phyloP scores from a whole-genome alignment of 2,888 invertebrate species.

The Volucella zonaria region DNA sequence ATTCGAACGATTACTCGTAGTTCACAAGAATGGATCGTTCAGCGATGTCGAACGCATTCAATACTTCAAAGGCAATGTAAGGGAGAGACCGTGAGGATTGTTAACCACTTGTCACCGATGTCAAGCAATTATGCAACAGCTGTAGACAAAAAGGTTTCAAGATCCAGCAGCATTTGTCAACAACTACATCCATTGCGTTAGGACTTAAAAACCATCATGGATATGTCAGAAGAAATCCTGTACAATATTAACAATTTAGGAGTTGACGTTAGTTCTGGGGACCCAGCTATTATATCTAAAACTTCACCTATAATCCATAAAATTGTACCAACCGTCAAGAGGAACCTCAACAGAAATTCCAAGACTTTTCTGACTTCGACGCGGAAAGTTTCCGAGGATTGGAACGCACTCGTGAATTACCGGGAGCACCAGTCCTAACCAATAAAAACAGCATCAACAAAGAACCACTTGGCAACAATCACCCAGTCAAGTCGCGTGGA shows the following conservation, averaged over 20 bases:
- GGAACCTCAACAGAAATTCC: conserved; percentile 35
- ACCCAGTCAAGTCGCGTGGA: background rate
- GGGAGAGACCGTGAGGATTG: no score
- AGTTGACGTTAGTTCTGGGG: conserved; percentile 21
- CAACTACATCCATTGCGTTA: no score
- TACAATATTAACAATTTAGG: conserved; percentile 7
- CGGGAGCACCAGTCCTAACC: background rate
- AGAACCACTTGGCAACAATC: no score
- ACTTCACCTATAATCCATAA: conserved; percentile 2
- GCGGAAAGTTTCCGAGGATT: no score
- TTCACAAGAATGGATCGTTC: no score
- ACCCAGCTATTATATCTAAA: conserved; percentile 16
- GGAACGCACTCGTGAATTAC: background rate
- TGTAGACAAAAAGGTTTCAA: no score
- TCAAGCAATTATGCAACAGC: no score
- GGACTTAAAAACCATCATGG: conserved; percentile 17
- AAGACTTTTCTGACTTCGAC: conserved; percentile 23
- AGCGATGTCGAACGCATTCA: no score
- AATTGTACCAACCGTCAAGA: conserved; percentile 4
- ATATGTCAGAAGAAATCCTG: conserved; percentile 4
- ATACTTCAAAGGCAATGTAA: no score
- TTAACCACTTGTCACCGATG: no score
- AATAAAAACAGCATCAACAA: background rate
- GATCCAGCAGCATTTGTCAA: no score
- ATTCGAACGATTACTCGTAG: no score